Base-by-base conservation (phyloP, 2,113 vertebrate genomes). In the Halcyon malimbica region DNA sequence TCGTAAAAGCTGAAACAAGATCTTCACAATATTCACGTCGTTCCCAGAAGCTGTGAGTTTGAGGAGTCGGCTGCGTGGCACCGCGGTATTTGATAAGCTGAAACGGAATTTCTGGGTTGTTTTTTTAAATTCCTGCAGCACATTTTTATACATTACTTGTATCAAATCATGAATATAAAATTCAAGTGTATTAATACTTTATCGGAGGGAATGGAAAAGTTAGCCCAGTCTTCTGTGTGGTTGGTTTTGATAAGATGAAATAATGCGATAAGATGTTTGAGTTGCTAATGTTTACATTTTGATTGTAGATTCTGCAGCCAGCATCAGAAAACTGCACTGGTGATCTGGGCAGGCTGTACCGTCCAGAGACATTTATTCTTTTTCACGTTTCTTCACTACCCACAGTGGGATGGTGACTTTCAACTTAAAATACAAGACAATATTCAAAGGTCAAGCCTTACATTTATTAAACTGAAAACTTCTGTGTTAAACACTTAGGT, bases 231-330 rank as follows among this genome's bases (percentile, higher is more conserved):
- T 71, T 51, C 83, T 85, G 46, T 63, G 86, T 48, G 80, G 56
- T 53, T 84, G 68, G 64, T 29, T 89, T 90, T 39, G 86, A 60
- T 93, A 80, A 90, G 90, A 57, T 85, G 94, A 60, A 85, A 42
- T 82, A 59, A 46, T 3, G 13, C 2, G 50, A 62, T 91, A 50
- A 92, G 75, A n/a, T 78, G 78, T 87, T 79, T 29, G 67, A 83
- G 37, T 77, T 87, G 84, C 41, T 90, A 13, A 48, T 46, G 39
- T 86, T 88, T 88, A 26, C 44, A 19, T 83, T 88, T 70, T 26
- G 85, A 50, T 65, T 65, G 75, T 28, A 68, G 78, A 50, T 88
- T 77, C 67, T 80, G 63, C 69, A 84, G 78, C 75, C 77, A 80
- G 24, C 37, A 11, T 39, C 75, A 69, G 90, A 20, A 74, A 54